Evolutionary conservation across 2,888 invertebrate genomes (phyloP), one percentile per base, ranked within the genome.

Genomic region (Drosophila demipolita): DNA sequence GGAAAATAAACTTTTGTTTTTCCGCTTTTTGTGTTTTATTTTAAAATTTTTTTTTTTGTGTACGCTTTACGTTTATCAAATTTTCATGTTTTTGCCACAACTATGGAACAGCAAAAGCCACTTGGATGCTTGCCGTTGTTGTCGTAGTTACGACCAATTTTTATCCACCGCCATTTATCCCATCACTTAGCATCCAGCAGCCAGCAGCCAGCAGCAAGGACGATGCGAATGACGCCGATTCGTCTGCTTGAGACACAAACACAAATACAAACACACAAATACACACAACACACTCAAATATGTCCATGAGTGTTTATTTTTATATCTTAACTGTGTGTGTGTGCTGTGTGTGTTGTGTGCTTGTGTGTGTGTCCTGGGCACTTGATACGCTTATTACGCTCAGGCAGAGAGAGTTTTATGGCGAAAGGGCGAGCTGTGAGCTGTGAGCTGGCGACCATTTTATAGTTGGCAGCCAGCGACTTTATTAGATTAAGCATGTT

Each of bases 401-500:
- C 65, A 66, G 58, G 70, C 86, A 78, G 78, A 69, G 78, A 69
- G 75, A 68, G 50, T 87, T 85, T 85, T 85, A 85, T 89, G 71
- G 82, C 79, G 63, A 71, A 63, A 9, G 68, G 63, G 59, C 67
- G 59, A 60, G 66, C 55, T 55, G 55, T 3, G 29, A 49, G 15
- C 53, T 72, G 49, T 38, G 40, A 55, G 55, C 66, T 73, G 78
- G 80, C 75, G 72, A 78, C 78, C 69, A 73, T 84, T 89, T 89
- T 89, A 87, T 87, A 79, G 87, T 81, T 77, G 74, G 57, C 69
- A 80, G 75, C 79, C 71, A 88, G 78, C 74, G 83, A 88, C 83
- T 87, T 88, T 90, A 89, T 90, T 89, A 83, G 90, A 90, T 89
- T 89, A 87, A 85, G 80, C 86, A 90, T 83, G 90, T 89, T 89